Evolutionary conservation across 2,888 invertebrate species (phyloP), one percentile per base, ranked within the genome.

Genomic region (Cephus pulcher): DNA sequence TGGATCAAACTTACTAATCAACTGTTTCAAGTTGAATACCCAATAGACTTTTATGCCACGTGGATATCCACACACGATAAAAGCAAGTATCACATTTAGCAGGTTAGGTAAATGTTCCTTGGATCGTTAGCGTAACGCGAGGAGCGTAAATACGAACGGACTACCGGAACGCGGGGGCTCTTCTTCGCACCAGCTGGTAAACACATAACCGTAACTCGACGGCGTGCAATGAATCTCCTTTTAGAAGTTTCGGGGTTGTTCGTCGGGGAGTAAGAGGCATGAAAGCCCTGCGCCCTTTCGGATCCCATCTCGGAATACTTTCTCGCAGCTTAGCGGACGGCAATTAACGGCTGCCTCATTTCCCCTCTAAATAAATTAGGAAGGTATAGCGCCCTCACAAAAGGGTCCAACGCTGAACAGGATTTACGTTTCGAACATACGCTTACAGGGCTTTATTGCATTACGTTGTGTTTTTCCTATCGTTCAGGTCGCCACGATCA

Each of bases 301-400:
- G 79, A 79, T 79, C 76, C 76, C 76, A 74, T 76, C 79, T 76
- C 85, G 82, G 82, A 86, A 86, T 86, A 85, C 86, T 88, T 89
- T 88, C 85, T 87, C 85, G 84, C 86, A 84, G 88, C 86, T 89
- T 88, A 86, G 84, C 85, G 82, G 78, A 78, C 81, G 82, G 87
- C 89, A 89, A 91, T 91, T 90, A 90, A 91, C 86, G 86, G 79
- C 82, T 82, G 80, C 81, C 84, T 87, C 84, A 84, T 86, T 86
- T 84, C 82, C 82, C 81, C 82, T 82, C 81, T 85, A 84, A 85
- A 85, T 84, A 84, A 85, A 85, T 85, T 83, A 84, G 81, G 76
- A 80, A 83, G 78, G 79, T 84, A 78, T 76, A 79, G 80, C 56
- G 74, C 79, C 74, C 75, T 70, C 30, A 32, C 70, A 75, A 79